A percentile compares a stretch with the other conserved stretches of the same genome.
phyloP scores from a whole-genome alignment of 1,140 invertebrate species.

The Acyrthosiphon pisum region DNA sequence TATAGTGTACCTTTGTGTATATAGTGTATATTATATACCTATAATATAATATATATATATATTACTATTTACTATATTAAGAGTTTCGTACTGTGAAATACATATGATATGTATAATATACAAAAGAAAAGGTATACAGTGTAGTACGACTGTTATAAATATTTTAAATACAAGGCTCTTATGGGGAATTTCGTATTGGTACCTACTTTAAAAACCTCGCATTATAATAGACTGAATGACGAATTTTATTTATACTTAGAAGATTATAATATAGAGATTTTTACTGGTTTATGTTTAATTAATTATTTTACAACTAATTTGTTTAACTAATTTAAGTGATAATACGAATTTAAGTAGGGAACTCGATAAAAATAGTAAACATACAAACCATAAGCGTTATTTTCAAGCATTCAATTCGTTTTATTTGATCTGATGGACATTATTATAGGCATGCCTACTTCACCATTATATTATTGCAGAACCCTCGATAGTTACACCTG shows the following conservation, averaged over 20 bases:
- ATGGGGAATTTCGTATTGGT: not conserved
- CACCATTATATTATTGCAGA: not conserved
- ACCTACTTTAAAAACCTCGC: not conserved
- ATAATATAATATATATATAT: not conserved
- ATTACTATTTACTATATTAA: not conserved
- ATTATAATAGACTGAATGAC: not conserved
- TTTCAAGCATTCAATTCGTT: not conserved
- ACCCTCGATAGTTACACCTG: conserved; percentile 30
- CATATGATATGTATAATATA: not conserved
- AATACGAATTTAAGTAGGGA: not conserved
- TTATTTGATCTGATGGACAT: conserved; percentile 13
- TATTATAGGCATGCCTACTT: not conserved
- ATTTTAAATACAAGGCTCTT: not conserved
- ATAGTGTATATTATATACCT: too few species aligned
- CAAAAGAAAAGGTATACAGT: not conserved
- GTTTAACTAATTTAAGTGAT: not conserved
- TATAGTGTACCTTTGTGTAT: not conserved
- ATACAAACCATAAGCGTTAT: not conserved
- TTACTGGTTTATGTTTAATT: not conserved
- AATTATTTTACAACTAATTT: not conserved
- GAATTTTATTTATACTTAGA: not conserved
- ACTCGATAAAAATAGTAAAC: not conserved
- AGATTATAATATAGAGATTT: not conserved
- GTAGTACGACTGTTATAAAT: not conserved
- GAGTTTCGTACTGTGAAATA: not conserved